Evolutionary conservation across 2,888 invertebrate species (phyloP), one percentile per base, ranked within the genome.

Genomic region (Alitta virens): DNA sequence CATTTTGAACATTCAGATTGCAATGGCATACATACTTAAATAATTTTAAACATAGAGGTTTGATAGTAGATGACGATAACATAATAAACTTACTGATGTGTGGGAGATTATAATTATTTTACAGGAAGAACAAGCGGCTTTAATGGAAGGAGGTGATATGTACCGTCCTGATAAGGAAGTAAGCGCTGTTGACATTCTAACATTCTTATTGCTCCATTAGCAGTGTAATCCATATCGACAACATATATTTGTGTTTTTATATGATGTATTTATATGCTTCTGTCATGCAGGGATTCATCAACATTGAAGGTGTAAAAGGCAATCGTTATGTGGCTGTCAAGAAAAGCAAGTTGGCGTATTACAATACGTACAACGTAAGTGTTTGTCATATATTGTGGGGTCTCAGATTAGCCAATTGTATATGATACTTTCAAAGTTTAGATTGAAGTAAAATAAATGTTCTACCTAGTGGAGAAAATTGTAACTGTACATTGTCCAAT

Each of bases 241-340:
- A 46, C n/a, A n/a, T 12, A 21, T n/a, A 25, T 52, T 16, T 52
- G 52, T 21, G n/a, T n/a, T n/a, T n/a, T n/a, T n/a, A 21, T 52
- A 52, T 58, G 33, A 2, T 54, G 60, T 64, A 25, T 43, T 49
- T 65, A 69, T 5, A 55, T 23, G 40, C 9, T 26, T 12, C 49
- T 23, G 33, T 12, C 5, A 1, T 66, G 0, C 60, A 80, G 77
- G 79, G 75, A 18, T 76, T 73, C 67, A 69, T 77, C 9, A 76
- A 74, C 59, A 72, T 80, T 63, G 75, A 78, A 46, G 74, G 72
- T 26, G 67, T 68, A 50, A 69, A 71, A 59, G 69, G 71, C 46
- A 75, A 72, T 63, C 67, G 68, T 49, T 78, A 75, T 69, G 70
- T 79, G 23, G 77, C 74, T 1, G 67, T 80, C 60, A 77, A 76